Conservation (phyloP, 2,888 invertebrate species). For the Horisme vitalbata region DNA sequence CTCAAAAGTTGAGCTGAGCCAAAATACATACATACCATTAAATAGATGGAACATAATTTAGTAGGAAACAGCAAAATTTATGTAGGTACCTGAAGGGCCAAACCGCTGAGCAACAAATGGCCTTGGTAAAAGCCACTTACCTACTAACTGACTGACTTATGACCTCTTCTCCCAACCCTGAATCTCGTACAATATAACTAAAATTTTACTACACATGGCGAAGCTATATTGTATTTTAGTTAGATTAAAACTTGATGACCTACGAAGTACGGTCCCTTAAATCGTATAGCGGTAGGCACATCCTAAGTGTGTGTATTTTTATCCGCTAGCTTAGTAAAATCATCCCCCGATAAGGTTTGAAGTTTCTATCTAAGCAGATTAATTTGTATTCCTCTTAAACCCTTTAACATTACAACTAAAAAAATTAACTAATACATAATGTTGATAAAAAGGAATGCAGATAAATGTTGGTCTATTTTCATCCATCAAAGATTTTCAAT, state of each 20-base stretch:
- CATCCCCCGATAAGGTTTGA: no score
- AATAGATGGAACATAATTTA: slow-evolving; percentile 36
- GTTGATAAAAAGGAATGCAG: no score
- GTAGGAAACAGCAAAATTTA: slow-evolving; percentile 42
- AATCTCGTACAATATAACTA: slow-evolving; percentile 37
- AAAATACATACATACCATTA: slow-evolving; percentile 22
- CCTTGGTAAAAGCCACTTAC: slow-evolving; percentile 51
- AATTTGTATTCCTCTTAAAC: no score
- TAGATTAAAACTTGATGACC: slow-evolving; percentile 26
- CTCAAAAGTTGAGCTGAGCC: slow-evolving; percentile 10
- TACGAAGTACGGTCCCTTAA: slow-evolving; percentile 12
- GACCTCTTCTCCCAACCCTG: slow-evolving; percentile 43
- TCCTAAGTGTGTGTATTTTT: no score
- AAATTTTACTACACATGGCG: slow-evolving; percentile 31
- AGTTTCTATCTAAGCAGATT: no score
- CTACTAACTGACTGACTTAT: slow-evolving; percentile 49
- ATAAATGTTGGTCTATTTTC: no score
- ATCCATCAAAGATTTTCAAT: no score
- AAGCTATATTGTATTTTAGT: slow-evolving; percentile 25
- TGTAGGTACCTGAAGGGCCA: slow-evolving; percentile 45
- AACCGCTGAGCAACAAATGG: slow-evolving; percentile 50
- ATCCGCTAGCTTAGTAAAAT: no score
- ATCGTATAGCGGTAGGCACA: no score
- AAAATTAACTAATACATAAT: no score
- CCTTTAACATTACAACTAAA: no score